These are phyloP conservation scores for Nansenia antarctica DNA, from an alignment of 2,113 vertebrate genomes.

Conservation along the genomic window DNA sequence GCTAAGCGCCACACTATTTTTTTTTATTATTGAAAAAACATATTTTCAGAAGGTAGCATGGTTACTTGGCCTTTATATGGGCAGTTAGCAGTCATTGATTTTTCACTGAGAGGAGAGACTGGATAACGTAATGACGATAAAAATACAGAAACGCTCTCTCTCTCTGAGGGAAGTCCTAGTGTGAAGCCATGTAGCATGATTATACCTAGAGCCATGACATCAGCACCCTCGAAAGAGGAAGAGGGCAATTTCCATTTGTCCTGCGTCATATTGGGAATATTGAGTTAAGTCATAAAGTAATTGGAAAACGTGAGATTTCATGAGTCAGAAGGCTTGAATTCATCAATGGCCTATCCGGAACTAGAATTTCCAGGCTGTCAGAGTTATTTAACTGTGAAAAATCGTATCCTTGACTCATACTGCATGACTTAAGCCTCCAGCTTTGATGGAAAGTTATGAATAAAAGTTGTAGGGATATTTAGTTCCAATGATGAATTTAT, in stretches of 20 bases:
- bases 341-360: conserved; percentile 27
- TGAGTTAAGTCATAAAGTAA: neutral
- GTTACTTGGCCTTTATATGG: conserved; percentile 21
- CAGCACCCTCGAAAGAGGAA: neutral
- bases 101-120: conserved; percentile 36
- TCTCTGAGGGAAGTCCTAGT: neutral
- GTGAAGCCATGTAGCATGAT: neutral
- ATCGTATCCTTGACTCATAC: conserved; percentile 9
- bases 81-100: conserved; percentile 52
- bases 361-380: conserved; percentile 11
- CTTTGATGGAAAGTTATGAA: conserved; percentile 7
- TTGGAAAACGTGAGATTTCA: conserved; percentile 1
- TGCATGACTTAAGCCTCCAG: neutral
- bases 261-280: neutral
- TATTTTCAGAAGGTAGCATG: neutral
- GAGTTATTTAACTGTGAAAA: neutral
- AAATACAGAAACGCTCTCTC: conserved; percentile 19
- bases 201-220: too few relatives aligned
- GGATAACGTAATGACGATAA: conserved; percentile 42
- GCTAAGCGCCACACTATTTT: neutral
- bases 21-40: neutral
- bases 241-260: neutral
- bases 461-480: neutral
- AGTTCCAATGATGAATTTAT: conserved; percentile 10
- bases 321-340: conserved; percentile 35